Evolutionary conservation across 2,113 vertebrate genomes (phyloP).

Genomic region (Carollia perspicillata): DNA sequence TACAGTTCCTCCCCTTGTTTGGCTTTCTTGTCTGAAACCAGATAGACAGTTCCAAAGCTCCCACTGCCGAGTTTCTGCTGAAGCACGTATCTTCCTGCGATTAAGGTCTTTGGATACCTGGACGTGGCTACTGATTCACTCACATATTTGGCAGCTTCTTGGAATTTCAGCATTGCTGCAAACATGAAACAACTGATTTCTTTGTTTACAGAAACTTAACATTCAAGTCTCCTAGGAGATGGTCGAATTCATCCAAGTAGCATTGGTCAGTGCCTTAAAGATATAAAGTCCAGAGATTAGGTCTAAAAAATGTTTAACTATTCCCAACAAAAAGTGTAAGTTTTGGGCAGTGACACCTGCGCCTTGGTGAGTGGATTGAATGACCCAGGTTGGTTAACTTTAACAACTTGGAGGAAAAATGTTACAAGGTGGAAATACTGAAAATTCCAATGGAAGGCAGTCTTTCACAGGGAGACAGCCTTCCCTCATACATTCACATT

Average conservation of each 20-base stretch:
- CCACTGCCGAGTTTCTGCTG: slow-evolving; percentile 86
- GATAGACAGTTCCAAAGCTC: slow-evolving; percentile 88
- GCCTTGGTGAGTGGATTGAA: background rate
- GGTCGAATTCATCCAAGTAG: slow-evolving; percentile 41
- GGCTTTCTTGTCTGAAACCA: slow-evolving; percentile 87
- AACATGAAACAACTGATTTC: background rate
- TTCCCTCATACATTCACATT: background rate
- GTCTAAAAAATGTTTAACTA: background rate
- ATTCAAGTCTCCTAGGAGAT: background rate
- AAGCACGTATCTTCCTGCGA: slow-evolving; percentile 85
- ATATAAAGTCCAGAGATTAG: background rate
- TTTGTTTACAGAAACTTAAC: slow-evolving; percentile 29
- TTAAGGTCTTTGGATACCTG: slow-evolving; percentile 60
- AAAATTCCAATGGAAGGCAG: background rate
- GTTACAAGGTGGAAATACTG: background rate
- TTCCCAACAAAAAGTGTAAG: background rate
- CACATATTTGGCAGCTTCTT: slow-evolving; percentile 77
- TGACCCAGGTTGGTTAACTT: background rate
- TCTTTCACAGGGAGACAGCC: background rate
- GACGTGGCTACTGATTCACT: slow-evolving; percentile 50
- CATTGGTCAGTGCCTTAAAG: slow-evolving; percentile 49
- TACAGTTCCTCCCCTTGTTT: slow-evolving; percentile 84
- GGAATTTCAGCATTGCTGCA: slow-evolving; percentile 86
- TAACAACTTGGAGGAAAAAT: background rate
- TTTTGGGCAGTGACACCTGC: background rate